These are phyloP conservation scores for Chloropsis cyanopogon DNA, from an alignment of 2,113 vertebrate genomes.

Conservation along the genomic window DNA sequence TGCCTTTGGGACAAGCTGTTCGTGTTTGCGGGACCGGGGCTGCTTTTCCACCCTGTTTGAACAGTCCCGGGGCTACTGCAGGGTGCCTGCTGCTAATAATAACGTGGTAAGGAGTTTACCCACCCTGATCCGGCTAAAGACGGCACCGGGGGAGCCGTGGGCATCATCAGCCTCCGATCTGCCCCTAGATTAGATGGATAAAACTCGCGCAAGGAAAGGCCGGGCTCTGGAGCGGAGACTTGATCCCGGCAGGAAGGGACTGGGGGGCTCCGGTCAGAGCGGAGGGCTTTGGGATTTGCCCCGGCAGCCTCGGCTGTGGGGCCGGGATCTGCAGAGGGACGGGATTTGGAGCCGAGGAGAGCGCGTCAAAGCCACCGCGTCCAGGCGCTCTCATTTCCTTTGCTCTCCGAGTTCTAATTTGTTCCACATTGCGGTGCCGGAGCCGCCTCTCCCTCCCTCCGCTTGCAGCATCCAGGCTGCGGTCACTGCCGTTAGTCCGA, in stretches of 20 bases:
- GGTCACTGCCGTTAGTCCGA: background rate
- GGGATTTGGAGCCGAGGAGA: background rate
- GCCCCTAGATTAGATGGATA: background rate
- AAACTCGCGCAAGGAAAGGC: background rate
- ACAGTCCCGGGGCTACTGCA: background rate
- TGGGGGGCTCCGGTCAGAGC: background rate
- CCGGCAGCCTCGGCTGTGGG: background rate
- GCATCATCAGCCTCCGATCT: background rate
- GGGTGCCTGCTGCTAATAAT: constrained; percentile 43
- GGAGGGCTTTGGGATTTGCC: background rate
- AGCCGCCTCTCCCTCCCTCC: constrained; percentile 38
- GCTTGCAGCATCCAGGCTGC: constrained; percentile 28
- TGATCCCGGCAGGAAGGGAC: background rate
- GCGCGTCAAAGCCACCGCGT: background rate
- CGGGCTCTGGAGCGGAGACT: accelerated
- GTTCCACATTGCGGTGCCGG: constrained; percentile 63
- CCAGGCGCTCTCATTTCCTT: constrained; percentile 28
- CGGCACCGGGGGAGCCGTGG: background rate
- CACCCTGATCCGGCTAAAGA: constrained; percentile 21
- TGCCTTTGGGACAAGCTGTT: background rate
- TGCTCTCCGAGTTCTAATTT: constrained; percentile 60
- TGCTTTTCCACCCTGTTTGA: background rate
- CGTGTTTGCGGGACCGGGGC: background rate
- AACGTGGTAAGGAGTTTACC: constrained; percentile 42
- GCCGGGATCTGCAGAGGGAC: background rate